Percentiles rank a stretch among this genome's conserved stretches.
phyloP scores from a whole-genome alignment of 2,888 invertebrate genomes.

The Rhamnusium bicolor region DNA sequence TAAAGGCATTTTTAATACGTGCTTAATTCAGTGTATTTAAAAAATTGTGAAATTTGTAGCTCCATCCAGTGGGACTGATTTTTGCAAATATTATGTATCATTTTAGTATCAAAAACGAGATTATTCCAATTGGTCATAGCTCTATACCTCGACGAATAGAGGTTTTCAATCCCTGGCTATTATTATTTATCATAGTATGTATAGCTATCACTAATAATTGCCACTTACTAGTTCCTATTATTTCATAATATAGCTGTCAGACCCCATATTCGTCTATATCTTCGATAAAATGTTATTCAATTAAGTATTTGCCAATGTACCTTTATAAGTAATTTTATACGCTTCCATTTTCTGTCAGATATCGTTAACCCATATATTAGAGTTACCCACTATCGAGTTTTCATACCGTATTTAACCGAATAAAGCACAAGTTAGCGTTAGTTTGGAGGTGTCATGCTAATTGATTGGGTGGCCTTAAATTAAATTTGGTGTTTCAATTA shows the following conservation, averaged over 20 bases:
- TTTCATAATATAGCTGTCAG: not conserved
- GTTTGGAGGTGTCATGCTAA: conserved; percentile 36
- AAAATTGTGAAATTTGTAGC: too few relatives aligned
- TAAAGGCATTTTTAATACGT: too few relatives aligned
- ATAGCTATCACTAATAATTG: too few relatives aligned
- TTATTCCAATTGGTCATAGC: too few relatives aligned
- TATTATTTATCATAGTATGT: too few relatives aligned
- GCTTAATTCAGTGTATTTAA: too few relatives aligned
- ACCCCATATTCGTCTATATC: not conserved
- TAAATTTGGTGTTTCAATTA: conserved; percentile 37
- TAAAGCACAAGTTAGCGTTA: conserved; percentile 6
- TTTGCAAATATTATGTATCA: too few relatives aligned
- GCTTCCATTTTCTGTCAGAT: not conserved
- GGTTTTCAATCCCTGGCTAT: too few relatives aligned
- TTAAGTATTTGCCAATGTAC: conserved; percentile 7
- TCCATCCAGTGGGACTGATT: too few relatives aligned
- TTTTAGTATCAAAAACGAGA: too few relatives aligned
- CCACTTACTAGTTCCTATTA: not conserved
- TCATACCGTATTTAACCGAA: conserved; percentile 6
- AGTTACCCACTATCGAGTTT: not conserved
- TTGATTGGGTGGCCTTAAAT: conserved; percentile 39
- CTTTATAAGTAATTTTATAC: conserved; percentile 1
- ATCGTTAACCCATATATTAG: not conserved
- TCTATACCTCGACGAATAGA: too few relatives aligned
- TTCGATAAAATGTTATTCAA: not conserved